phyloP scores from a whole-genome alignment of 2,797 vertebrate species.

The Amniataba percoides region DNA sequence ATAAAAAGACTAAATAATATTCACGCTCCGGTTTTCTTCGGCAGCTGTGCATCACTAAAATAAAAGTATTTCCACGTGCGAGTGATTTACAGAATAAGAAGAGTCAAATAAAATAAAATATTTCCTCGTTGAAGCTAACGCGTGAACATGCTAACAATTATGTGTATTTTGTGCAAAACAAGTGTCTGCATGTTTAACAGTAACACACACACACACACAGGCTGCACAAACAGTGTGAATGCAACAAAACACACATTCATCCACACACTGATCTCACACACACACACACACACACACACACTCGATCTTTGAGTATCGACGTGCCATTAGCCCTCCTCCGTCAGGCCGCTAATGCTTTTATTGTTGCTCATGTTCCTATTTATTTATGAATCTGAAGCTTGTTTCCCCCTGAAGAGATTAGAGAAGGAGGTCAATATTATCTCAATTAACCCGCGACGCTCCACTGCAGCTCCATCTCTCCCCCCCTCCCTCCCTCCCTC shows the following conservation, averaged over 20 bases:
- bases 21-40: no score
- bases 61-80: no score
- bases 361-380: constrained; percentile 86
- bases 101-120: no score
- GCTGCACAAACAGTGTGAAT: no score
- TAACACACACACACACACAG: constrained; percentile 12
- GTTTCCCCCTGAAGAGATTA: constrained; percentile 80
- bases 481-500: constrained; percentile 25
- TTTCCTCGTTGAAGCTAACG: no score
- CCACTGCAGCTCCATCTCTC: constrained; percentile 55
- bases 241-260: neutral
- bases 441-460: constrained; percentile 88
- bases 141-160: no score
- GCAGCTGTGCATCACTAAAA: no score
- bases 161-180: no score
- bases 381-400: constrained; percentile 84
- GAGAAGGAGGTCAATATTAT: constrained; percentile 90
- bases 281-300: constrained; percentile 14
- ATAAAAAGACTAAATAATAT: no score
- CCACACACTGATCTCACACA: neutral
- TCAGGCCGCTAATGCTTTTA: constrained; percentile 89
- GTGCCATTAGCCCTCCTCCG: constrained; percentile 65
- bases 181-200: no score
- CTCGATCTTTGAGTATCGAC: constrained; percentile 52
- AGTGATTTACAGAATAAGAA: no score